Evolutionary conservation across 2,113 vertebrate genomes (phyloP).

Genomic region (Dasyurus viverrinus): DNA sequence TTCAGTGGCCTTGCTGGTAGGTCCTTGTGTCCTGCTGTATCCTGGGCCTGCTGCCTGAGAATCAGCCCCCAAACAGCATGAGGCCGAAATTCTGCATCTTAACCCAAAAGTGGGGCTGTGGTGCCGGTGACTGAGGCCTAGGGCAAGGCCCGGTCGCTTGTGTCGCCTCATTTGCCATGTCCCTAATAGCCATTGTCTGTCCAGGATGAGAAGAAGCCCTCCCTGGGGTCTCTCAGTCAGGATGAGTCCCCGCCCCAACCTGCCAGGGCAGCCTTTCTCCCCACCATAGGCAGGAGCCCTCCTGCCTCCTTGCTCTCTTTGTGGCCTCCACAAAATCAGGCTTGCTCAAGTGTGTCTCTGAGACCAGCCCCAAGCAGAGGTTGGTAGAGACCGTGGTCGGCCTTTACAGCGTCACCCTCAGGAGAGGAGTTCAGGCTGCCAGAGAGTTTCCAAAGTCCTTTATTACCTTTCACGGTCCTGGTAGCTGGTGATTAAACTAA

Average conservation of each 20-base stretch:
- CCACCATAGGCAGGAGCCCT: neutral
- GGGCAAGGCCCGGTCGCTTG: conserved; percentile 5
- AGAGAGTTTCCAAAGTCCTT: neutral
- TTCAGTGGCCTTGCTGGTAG: neutral
- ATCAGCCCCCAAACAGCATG: neutral
- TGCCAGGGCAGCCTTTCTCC: neutral
- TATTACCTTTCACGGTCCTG: neutral
- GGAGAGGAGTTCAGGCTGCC: neutral
- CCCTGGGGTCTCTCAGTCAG: neutral
- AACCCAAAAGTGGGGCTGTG: neutral
- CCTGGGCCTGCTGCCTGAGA: neutral
- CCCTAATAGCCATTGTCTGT: neutral
- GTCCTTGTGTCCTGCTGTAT: neutral
- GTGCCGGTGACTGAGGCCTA: fast-evolving
- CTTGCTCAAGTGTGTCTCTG: neutral
- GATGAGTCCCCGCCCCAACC: neutral
- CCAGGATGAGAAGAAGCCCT: neutral
- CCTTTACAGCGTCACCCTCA: neutral
- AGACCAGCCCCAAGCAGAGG: neutral
- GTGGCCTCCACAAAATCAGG: neutral
- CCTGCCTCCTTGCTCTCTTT: neutral
- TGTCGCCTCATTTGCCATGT: conserved; percentile 10
- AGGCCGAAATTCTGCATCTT: conserved; percentile 9
- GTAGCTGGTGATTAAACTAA: neutral
- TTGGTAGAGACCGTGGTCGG: neutral